A percentile compares a stretch with the other conserved stretches of the same genome.
Conservation (phyloP, 2,797 vertebrate species). For the Sternotherus odoratus region DNA sequence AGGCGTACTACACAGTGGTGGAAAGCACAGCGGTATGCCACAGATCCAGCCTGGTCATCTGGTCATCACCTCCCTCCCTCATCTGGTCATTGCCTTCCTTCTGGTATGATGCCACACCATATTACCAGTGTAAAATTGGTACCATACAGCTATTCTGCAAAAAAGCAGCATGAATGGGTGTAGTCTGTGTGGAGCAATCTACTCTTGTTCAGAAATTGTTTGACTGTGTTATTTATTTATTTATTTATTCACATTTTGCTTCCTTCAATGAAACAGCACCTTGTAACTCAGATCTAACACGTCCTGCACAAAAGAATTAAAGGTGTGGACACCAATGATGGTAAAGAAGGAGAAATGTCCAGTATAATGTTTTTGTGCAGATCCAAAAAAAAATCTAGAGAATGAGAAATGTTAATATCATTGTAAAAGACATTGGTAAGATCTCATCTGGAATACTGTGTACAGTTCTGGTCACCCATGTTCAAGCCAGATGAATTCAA, state of each 20-base stretch:
- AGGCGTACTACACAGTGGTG: accelerated
- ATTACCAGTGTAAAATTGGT: not conserved
- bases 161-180: not conserved
- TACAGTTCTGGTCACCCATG: not conserved
- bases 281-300: not conserved
- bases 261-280: not conserved
- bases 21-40: not conserved
- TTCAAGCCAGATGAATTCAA: not conserved
- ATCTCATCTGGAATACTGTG: not conserved
- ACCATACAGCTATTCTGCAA: not conserved
- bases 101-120: accelerated
- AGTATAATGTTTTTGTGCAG: not conserved
- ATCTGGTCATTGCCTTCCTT: accelerated
- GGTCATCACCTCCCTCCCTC: too few relatives aligned
- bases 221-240: not conserved
- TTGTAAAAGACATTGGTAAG: not conserved
- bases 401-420: not conserved
- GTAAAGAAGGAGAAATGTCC: not conserved
- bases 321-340: not conserved
- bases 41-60: not conserved
- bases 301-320: not conserved
- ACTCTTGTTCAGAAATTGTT: not conserved
- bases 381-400: not conserved
- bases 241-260: not conserved
- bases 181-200: not conserved